These are phyloP conservation scores for Ctenoplectra terminalis DNA, from an alignment of 1,140 invertebrate species.

Conservation along the genomic window DNA sequence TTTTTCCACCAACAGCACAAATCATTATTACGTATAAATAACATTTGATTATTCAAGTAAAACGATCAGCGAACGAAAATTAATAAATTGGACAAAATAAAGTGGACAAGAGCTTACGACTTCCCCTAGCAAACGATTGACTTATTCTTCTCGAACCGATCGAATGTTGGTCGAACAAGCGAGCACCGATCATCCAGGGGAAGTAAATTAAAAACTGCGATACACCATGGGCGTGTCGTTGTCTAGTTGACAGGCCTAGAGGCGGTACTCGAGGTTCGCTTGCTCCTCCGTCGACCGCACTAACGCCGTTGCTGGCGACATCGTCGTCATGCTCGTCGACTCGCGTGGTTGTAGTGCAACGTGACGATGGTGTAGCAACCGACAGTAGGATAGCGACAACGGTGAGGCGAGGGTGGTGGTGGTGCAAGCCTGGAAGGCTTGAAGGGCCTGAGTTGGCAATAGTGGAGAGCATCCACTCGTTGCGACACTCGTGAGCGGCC, in stretches of 20 bases:
- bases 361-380: conserved; percentile 68
- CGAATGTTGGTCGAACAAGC: no score
- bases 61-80: no score
- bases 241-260: conserved; percentile 39
- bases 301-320: conserved; percentile 40
- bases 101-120: no score
- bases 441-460: conserved; percentile 83
- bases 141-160: no score
- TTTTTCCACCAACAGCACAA: no score
- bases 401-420: conserved; percentile 31
- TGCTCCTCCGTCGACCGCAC: conserved; percentile 35
- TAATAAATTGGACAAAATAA: no score
- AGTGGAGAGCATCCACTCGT: conserved; percentile 82
- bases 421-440: conserved; percentile 73
- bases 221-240: conserved; percentile 56
- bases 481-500: conserved; percentile 82
- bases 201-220: conserved; percentile 65
- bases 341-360: conserved; percentile 69
- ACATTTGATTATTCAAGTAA: no score
- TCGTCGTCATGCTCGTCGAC: conserved; percentile 56
- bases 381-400: conserved; percentile 64
- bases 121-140: no score
- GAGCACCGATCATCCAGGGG: neutral
- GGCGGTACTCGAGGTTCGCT: conserved; percentile 41
- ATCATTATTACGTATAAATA: no score